Percentiles rank a stretch among this genome's conserved stretches.
These are phyloP conservation scores for Diplazon laetatorius DNA, from an alignment of 2,888 invertebrate species.

Conservation along the genomic window DNA sequence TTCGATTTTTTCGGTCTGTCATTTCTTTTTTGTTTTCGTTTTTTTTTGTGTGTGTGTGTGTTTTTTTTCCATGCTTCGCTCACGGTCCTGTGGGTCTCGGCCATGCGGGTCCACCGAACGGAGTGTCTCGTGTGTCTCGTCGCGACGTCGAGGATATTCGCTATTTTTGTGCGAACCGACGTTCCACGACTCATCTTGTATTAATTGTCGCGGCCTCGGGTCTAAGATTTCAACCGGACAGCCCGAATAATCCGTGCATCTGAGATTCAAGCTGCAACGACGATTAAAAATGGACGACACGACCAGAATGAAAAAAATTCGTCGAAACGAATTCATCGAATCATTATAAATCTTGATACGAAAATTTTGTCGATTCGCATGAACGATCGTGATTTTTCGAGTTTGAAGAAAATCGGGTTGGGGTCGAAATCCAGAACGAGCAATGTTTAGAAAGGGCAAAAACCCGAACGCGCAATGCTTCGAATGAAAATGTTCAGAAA, in stretches of 20 bases:
- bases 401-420: too few species aligned
- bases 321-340: too few species aligned
- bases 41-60: too few species aligned
- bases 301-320: background rate
- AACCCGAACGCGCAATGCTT: too few species aligned
- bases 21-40: too few species aligned
- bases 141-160: constrained; percentile 1
- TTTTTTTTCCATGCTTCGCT: constrained; percentile 27
- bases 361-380: too few species aligned
- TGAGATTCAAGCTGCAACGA: background rate
- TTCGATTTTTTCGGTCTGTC: constrained; percentile 16
- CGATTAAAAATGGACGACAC: background rate
- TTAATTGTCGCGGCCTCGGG: constrained; percentile 39
- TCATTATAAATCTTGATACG: too few species aligned
- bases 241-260: constrained; percentile 9
- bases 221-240: constrained; percentile 41
- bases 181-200: constrained; percentile 49
- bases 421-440: too few species aligned
- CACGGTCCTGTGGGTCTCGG: constrained; percentile 33
- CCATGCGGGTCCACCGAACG: constrained; percentile 38
- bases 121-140: constrained; percentile 37
- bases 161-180: constrained; percentile 24
- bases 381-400: too few species aligned
- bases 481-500: too few species aligned
- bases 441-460: too few species aligned